Percentiles rank a stretch among this genome's conserved stretches.
phyloP scores from a whole-genome alignment of 2,888 invertebrate species.

The Gasteruption jaculator region DNA sequence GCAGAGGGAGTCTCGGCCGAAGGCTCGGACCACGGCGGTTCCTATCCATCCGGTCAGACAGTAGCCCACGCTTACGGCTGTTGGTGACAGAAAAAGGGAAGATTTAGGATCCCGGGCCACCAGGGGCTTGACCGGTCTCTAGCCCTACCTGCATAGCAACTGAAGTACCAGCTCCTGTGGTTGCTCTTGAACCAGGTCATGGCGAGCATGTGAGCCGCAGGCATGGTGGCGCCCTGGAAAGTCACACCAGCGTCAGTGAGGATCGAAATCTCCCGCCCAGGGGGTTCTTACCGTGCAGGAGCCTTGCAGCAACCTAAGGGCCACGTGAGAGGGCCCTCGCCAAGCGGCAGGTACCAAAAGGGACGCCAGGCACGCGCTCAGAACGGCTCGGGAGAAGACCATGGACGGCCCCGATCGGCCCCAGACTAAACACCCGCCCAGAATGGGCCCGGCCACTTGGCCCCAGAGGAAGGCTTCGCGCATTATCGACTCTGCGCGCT shows the following conservation, averaged over 20 bases:
- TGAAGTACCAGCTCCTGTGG: constrained; percentile 57
- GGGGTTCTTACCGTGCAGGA: constrained; percentile 54
- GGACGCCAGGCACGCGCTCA: constrained; percentile 57
- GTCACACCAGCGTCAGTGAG: background rate
- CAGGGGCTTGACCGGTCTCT: no score
- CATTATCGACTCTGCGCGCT: constrained; percentile 56
- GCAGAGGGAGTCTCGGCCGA: constrained; percentile 56
- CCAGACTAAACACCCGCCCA: constrained; percentile 57
- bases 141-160: constrained; percentile 55
- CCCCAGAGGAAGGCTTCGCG: constrained; percentile 60
- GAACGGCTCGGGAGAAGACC: constrained; percentile 56
- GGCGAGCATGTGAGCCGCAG: constrained; percentile 59
- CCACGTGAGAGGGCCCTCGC: constrained; percentile 58
- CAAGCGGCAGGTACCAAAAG: constrained; percentile 58
- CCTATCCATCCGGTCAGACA: constrained; percentile 57
- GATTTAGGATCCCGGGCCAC: no score
- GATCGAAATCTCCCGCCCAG: background rate
- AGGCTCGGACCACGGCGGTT: constrained; percentile 53
- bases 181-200: constrained; percentile 60
- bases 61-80: constrained; percentile 58
- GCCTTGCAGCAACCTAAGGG: constrained; percentile 56
- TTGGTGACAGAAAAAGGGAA: constrained; percentile 19
- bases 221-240: constrained; percentile 59
- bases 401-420: constrained; percentile 57
- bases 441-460: constrained; percentile 55